phyloP scores from a whole-genome alignment of 37 sponge, comb jelly and placozoan species.

The Diacarnus erythraeanus region DNA sequence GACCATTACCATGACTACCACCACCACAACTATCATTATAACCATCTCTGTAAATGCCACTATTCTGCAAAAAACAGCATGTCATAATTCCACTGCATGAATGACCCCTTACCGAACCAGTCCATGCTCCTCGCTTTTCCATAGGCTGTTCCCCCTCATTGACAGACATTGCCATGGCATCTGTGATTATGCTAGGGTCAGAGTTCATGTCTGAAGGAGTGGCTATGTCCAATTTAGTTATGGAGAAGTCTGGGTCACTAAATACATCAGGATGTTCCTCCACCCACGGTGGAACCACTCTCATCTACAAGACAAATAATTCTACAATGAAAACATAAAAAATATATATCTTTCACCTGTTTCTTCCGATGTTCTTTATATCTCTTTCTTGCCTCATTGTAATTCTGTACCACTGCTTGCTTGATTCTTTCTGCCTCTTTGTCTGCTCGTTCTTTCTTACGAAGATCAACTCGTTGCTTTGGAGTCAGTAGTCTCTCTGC shows the following conservation, averaged over 20 bases:
- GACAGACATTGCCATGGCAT: not conserved
- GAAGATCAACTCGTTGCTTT: constrained; percentile 45
- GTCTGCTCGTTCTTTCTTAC: constrained; percentile 76
- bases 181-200: not conserved
- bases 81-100: too few relatives aligned
- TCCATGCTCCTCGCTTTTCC: too few relatives aligned
- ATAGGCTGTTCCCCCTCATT: not conserved
- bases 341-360: constrained; percentile 4
- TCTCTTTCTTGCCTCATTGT: constrained; percentile 41
- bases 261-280: constrained; percentile 87
- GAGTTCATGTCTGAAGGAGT: not conserved
- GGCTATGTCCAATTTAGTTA: constrained; percentile 36
- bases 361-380: constrained; percentile 36
- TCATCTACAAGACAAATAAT: not conserved
- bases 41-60: not conserved
- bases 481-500: constrained; percentile 27
- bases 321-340: not conserved
- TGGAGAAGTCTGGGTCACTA: constrained; percentile 60
- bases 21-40: not conserved
- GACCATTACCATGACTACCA: not conserved
- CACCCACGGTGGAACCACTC: constrained; percentile 83
- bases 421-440: constrained; percentile 64
- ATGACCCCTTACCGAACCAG: too few relatives aligned
- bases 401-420: constrained; percentile 48
- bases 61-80: too few relatives aligned